These are phyloP conservation scores for Mycteria americana DNA, from an alignment of 2,797 vertebrate species.

Conservation along the genomic window DNA sequence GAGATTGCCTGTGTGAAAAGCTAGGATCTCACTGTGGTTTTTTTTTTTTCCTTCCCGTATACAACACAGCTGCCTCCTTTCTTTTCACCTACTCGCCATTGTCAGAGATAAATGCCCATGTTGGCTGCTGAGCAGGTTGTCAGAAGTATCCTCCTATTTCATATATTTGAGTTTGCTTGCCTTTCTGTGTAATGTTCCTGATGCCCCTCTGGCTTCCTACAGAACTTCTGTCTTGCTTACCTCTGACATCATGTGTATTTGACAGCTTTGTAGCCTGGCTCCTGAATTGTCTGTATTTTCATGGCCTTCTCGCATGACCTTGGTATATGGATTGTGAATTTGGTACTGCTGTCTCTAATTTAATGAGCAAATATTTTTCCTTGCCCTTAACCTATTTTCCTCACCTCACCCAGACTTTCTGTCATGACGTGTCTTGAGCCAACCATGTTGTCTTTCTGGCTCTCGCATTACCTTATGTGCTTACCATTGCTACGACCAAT, in stretches of 20 bases:
- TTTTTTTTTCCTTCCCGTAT: not conserved
- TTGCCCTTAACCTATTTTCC: not conserved
- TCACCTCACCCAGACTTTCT: not conserved
- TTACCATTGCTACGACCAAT: not conserved
- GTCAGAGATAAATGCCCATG: not conserved
- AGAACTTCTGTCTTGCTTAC: not conserved
- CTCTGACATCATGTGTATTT: not conserved
- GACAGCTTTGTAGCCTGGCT: not conserved
- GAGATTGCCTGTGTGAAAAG: not conserved
- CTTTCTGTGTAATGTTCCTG: not conserved
- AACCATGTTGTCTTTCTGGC: not conserved
- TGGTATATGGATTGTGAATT: not conserved
- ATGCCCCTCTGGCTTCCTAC: not conserved
- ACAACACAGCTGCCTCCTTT: not conserved
- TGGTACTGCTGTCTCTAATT: not conserved
- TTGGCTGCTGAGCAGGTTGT: not conserved
- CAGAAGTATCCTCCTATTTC: not conserved
- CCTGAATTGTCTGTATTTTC: not conserved
- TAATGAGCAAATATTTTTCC: not conserved
- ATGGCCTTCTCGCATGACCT: not conserved
- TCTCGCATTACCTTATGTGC: not conserved
- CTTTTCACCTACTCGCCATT: not conserved
- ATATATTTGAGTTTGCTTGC: not conserved
- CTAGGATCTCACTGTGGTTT: not conserved
- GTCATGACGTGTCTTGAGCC: not conserved